Conservation (phyloP, 2,797 vertebrate genomes). For the Intellagama lesueurii region DNA sequence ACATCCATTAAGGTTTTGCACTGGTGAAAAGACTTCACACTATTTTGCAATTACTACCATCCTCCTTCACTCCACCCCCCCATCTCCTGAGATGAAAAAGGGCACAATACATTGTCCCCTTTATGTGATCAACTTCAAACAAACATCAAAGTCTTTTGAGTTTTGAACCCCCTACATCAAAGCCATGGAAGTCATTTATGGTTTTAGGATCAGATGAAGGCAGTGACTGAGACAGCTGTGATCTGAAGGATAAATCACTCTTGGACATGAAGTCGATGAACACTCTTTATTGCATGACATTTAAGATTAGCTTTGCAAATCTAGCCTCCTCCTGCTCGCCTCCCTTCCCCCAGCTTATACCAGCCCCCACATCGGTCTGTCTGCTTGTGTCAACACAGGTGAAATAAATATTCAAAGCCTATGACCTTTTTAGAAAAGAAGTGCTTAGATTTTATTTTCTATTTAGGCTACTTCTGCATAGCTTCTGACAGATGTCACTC, state of each 20-base stretch:
- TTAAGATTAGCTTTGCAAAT: conserved; percentile 64
- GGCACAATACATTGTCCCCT: conserved; percentile 81
- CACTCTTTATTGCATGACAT: conserved; percentile 52
- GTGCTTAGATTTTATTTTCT: background rate
- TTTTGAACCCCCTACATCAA: conserved; percentile 84
- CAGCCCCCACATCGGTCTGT: conserved; percentile 32
- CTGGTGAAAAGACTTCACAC: conserved; percentile 49
- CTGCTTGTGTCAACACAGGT: conserved; percentile 45
- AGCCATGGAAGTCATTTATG: conserved; percentile 82
- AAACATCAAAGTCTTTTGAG: conserved; percentile 76
- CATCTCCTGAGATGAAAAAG: conserved; percentile 68
- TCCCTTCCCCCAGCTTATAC: background rate
- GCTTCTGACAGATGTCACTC: background rate
- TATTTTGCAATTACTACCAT: conserved; percentile 49
- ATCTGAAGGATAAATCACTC: conserved; percentile 74
- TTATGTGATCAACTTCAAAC: conserved; percentile 77
- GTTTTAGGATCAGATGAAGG: conserved; percentile 74
- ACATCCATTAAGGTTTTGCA: conserved; percentile 59
- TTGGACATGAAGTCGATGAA: conserved; percentile 58
- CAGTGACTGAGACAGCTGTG: conserved; percentile 66
- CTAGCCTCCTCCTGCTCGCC: background rate
- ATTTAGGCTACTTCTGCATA: conserved; percentile 28
- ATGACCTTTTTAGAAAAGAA: background rate
- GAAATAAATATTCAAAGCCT: conserved; percentile 29
- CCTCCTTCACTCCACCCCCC: conserved; percentile 30